These are phyloP conservation scores for Larimichthys polyactis DNA, from an alignment of 2,113 vertebrate species.

Conservation along the genomic window DNA sequence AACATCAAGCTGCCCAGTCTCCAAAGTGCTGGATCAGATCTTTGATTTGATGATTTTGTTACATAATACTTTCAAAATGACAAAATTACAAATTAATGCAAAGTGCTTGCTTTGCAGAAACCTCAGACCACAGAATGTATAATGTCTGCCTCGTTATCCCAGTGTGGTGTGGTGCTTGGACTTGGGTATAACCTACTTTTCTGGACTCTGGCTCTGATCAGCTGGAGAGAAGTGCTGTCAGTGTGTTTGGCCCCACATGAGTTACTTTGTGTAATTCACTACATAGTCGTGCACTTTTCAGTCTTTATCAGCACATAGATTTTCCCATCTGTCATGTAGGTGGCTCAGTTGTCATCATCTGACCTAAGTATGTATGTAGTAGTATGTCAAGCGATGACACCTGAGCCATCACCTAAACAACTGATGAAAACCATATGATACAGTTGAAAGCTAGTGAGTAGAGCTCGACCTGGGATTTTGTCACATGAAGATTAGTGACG, in stretches of 20 bases:
- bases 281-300: neutral
- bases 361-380: neutral
- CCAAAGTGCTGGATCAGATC: neutral
- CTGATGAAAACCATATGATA: neutral
- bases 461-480: neutral
- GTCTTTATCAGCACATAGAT: no score
- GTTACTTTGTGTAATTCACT: neutral
- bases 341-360: neutral
- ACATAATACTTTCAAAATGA: neutral
- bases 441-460: neutral
- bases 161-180: conserved; percentile 15
- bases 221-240: neutral
- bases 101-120: conserved; percentile 3
- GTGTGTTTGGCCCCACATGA: neutral
- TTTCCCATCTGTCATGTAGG: no score
- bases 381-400: neutral
- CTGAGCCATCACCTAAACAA: neutral
- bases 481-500: neutral
- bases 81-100: neutral
- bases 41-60: neutral
- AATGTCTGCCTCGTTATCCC: neutral
- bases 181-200: conserved; percentile 43
- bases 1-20: neutral
- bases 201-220: conserved; percentile 7
- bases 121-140: neutral